Base-by-base conservation (phyloP, 92 coral and sea anemone genomes). In the Parazoanthus darwini region DNA sequence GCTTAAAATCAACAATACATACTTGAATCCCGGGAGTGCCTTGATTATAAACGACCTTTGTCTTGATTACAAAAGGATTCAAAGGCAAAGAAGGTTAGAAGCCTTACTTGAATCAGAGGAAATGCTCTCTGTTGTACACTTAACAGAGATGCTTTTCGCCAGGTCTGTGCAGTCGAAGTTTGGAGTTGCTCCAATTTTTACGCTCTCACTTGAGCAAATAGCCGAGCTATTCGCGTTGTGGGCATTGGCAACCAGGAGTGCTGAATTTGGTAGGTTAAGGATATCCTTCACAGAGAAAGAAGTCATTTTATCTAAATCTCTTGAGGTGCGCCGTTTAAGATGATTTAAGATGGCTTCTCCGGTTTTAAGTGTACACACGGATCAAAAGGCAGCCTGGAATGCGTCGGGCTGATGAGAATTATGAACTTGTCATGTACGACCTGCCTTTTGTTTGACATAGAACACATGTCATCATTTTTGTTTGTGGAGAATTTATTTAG, bases 401-500 rank as follows among this genome's bases (percentile, higher is more conserved):
- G 98, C 90, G 94, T 93, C 93, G 93, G 91, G 76, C 89, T 93
- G 98, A 86, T 92, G 91, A 89, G 91, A 93, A 94, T 91, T 89
- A 88, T 85, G 93, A 93, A 95, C 93, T 93, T 94, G 98, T 95
- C 98, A 93, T 92, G 94, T 92, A 90, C 92, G 92, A 91, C 96
- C 92, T 92, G 94, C 93, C 90, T 91, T 80, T 91, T 89, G 95
- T 95, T 84, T 95, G 98, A 95, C 98, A 95, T 93, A 90, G 92
- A 95, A 95, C 98, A 95, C 96, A 95, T 95, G 98, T 93, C 95
- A 95, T 93, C 92, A 93, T 90, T 93, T 95, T 93, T 95, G 98
- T 95, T 95, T 95, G 98, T 90, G 95, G 98, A 95, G 98, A 95
- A 95, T 95, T 95, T 95, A 95, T 95, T 95, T 95, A 92, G 98